phyloP scores from a whole-genome alignment of 2,113 vertebrate genomes.

The Platysternon megacephalum region DNA sequence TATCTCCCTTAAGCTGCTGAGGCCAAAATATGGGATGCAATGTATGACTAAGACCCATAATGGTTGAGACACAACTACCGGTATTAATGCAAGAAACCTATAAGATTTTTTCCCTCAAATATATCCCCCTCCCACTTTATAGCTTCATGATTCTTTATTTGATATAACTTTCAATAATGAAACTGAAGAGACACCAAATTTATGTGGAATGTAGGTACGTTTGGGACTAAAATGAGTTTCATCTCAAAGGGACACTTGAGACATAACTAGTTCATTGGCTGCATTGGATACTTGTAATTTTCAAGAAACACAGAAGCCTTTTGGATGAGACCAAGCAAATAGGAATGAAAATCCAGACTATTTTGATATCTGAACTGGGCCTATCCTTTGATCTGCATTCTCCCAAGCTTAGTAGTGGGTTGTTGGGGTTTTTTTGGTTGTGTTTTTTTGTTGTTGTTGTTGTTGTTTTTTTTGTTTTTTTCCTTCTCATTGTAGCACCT shows the following conservation, averaged over 20 bases:
- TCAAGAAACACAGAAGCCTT: neutral
- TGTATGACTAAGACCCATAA: rapidly evolving
- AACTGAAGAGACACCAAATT: neutral
- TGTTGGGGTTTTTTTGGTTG: neutral
- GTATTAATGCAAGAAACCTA: neutral
- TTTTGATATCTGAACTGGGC: neutral
- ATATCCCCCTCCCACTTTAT: neutral
- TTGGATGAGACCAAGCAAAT: neutral
- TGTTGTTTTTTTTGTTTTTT: neutral
- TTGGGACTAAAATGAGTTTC: neutral
- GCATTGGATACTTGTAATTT: neutral
- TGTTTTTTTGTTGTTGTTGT: neutral
- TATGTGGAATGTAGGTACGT: neutral
- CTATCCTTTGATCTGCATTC: neutral
- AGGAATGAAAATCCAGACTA: neutral
- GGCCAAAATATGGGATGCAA: neutral
- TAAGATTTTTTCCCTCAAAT: neutral
- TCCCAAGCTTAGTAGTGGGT: neutral
- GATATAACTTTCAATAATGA: neutral
- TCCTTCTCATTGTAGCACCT: neutral
- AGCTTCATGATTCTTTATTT: neutral
- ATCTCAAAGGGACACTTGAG: neutral
- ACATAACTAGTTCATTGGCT: neutral
- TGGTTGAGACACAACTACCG: too few relatives aligned
- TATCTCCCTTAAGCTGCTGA: rapidly evolving